These are phyloP conservation scores for Picathartes gymnocephalus DNA, from an alignment of 2,113 vertebrate species.

Conservation along the genomic window DNA sequence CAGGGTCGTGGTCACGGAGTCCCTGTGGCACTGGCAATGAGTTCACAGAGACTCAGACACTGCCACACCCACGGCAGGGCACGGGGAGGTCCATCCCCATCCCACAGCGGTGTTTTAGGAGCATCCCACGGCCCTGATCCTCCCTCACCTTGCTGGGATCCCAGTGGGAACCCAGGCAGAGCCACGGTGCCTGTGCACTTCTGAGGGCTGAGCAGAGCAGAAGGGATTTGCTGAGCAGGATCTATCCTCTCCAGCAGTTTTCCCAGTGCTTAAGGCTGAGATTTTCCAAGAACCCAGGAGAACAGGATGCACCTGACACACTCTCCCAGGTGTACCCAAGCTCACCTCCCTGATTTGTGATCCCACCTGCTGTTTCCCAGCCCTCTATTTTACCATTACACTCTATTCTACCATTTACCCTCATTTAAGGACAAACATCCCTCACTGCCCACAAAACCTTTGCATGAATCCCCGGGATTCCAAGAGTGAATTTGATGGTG, in stretches of 20 bases:
- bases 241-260: background rate
- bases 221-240: background rate
- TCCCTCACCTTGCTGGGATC: background rate
- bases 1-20: background rate
- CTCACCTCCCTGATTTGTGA: background rate
- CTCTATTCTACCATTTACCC: background rate
- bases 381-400: background rate
- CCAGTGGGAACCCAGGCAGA: background rate
- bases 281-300: background rate
- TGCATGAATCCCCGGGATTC: background rate
- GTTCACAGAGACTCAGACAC: background rate
- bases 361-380: background rate
- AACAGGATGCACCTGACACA: background rate
- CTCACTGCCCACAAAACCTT: background rate
- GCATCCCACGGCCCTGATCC: background rate
- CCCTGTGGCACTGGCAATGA: background rate
- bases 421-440: background rate
- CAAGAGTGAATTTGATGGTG: background rate
- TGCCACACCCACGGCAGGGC: accelerated
- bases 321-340: background rate
- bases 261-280: background rate
- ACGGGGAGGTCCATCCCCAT: accelerated
- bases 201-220: background rate
- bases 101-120: background rate
- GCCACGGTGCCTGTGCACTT: background rate